Base-by-base conservation (phyloP, 2,797 vertebrate genomes). In the Caiman crocodilus region DNA sequence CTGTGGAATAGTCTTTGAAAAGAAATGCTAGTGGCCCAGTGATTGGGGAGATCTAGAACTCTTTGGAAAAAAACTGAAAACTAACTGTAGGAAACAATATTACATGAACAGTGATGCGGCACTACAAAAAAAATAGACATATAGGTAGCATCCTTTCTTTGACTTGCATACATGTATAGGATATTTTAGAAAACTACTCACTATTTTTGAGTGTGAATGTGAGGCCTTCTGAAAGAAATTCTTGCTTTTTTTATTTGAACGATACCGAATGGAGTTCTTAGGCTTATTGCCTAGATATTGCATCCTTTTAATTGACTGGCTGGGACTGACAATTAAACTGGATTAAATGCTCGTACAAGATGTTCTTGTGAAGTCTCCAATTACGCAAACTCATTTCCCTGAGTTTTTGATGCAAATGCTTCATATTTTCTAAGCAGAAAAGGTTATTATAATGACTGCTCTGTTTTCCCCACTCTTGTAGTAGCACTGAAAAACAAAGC, bases 1-100 rank as follows among this genome's bases (percentile, higher is more conserved):
- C 75, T 88, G 88, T 84, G 42, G 87, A 92, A 84, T 84, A 69
- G 67, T 87, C 28, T 93, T 84, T 55, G 3, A 3, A 80, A 69
- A 73, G 90, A 35, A 82, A 58, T 78, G 74, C 85, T 94, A 87
- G 35, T 32, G 35, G 82, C 89, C 75, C 64, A 75, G 78, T 12
- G 50, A n/a, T 9, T 93, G 85, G 78, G 74, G 92, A 94, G 80
- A 76, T 76, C 3, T 84, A 32, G 12, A 63, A 88, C 88, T 93
- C 35, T 58, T 84, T 76, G 92, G 76, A 91, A 93, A 64, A 79
- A 89, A 64, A 57, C 23, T 35, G 14, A 5, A 6, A 23, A 69
- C 13, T 82, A 17, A 26, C 86, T 93, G 56, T 55, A 17, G 77
- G 64, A 95, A 87, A 58, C 0, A 0, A 83, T 87, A 55, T 84